Evolutionary conservation across 2,888 invertebrate genomes (phyloP), one percentile per base, ranked within the genome.

Genomic region (Siphonodentalium dalli): DNA sequence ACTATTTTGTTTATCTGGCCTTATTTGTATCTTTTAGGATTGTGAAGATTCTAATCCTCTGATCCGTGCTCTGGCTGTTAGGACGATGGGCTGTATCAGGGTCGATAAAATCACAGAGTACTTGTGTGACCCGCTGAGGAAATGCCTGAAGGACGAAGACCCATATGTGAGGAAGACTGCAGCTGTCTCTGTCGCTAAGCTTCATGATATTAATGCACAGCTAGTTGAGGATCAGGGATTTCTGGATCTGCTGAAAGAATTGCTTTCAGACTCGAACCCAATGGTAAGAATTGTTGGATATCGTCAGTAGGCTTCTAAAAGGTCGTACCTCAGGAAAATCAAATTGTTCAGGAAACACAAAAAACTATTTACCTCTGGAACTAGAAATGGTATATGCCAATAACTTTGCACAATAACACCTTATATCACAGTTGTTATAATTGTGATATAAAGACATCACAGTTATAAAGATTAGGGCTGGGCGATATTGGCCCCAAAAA

Each of bases 31-130:
- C 24, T 54, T 55, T 2, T 84, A 95, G 93, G 99, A 99, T 84
- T 99, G 99, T 84, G 98, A 99, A 85, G 99, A 99, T 84, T 94
- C 97, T 11, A 99, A 99, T 85, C 99, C 99, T 27, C 85, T 99
- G 79, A 99, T 99, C 79, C 88, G 99, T 66, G 99, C 99, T 2
- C 84, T 99, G 77, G 99, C 99, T 29, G 99, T 99, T 27, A 87
- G 99, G 54, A 99, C 99, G 18, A 99, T 99, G 99, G 99, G 99
- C 47, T 99, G 99, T 82, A 99, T 99, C 78, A 88, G 99, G 13
- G 99, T 99, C 49, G 99, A 99, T 85, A 99, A 99, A 86, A 99
- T 99, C 75, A 99, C 99, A 0, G 99, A 99, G 84, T 99, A 99
- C 83, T 85, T 99, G 35, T 99, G 99, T 82, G 98, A 99, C 79